A percentile compares a stretch with the other conserved stretches of the same genome.
Evolutionary conservation across 2,113 vertebrate species (phyloP).

Genomic region (Microtus montanus): DNA sequence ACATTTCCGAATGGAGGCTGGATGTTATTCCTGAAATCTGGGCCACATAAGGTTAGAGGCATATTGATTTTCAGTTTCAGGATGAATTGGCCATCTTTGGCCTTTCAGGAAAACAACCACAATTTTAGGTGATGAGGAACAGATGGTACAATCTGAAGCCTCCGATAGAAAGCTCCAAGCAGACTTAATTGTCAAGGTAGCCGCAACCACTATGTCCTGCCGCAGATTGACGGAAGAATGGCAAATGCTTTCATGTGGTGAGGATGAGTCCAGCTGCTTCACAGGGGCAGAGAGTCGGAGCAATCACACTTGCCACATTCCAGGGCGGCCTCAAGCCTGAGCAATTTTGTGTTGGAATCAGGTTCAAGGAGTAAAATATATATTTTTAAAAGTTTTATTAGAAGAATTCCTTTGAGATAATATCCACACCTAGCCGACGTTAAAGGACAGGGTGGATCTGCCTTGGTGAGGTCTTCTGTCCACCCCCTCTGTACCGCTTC

Average conservation of each 20-base stretch:
- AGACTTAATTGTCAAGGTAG: constrained; percentile 57
- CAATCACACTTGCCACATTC: constrained; percentile 23
- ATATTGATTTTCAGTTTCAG: constrained; percentile 73
- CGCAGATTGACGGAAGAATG: constrained; percentile 58
- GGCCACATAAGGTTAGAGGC: constrained; percentile 76
- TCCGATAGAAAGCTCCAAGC: constrained; percentile 60
- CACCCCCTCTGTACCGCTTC: not conserved
- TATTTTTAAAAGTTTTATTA: constrained; percentile 42
- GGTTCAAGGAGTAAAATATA: not conserved
- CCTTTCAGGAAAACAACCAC: constrained; percentile 78
- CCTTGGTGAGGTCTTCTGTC: not conserved
- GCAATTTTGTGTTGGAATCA: constrained; percentile 22
- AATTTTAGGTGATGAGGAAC: constrained; percentile 74
- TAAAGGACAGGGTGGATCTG: not conserved
- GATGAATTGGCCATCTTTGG: constrained; percentile 71
- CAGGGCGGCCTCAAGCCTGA: constrained; percentile 45
- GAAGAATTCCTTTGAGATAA: constrained; percentile 11
- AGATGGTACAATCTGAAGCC: constrained; percentile 70
- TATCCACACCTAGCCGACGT: not conserved
- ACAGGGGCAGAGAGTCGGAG: not conserved
- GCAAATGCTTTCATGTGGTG: constrained; percentile 71
- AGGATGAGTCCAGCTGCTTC: constrained; percentile 58
- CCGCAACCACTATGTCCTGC: constrained; percentile 66
- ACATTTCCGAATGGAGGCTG: constrained; percentile 71
- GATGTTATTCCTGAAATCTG: constrained; percentile 72